Conservation (phyloP, 1,140 invertebrate genomes). For the Drosophila prosaltans region DNA sequence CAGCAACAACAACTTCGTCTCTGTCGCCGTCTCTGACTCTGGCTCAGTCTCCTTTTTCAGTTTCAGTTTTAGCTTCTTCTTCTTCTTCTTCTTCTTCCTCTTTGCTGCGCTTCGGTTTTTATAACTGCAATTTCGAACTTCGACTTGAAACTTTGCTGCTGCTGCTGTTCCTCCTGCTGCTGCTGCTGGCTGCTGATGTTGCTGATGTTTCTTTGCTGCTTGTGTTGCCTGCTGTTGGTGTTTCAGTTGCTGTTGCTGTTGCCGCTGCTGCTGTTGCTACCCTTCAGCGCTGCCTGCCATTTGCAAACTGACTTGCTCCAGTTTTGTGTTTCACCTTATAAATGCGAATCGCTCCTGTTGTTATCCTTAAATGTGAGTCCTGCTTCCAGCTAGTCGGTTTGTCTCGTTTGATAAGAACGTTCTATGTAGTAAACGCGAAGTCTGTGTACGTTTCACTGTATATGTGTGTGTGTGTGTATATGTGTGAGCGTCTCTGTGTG, state of each 20-base stretch:
- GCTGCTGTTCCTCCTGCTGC: slow-evolving; percentile 28
- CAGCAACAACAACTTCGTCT: slow-evolving; percentile 7
- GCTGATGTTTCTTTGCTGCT: slow-evolving; percentile 27
- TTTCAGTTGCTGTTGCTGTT: slow-evolving; percentile 25
- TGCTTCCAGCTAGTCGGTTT: slow-evolving; percentile 61
- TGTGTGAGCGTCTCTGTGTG: slow-evolving; percentile 26
- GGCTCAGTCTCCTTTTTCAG: background rate
- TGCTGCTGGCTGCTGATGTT: slow-evolving; percentile 24
- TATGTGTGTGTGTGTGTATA: slow-evolving; percentile 27
- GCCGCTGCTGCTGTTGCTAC: slow-evolving; percentile 46
- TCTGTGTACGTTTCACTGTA: slow-evolving; percentile 27
- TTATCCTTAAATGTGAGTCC: slow-evolving; percentile 68
- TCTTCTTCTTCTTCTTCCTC: background rate
- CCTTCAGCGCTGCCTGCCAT: slow-evolving; percentile 75
- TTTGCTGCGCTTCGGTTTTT: slow-evolving; percentile 21
- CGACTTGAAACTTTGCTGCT: slow-evolving; percentile 49
- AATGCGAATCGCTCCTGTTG: slow-evolving; percentile 50
- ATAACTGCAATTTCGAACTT: slow-evolving; percentile 48
- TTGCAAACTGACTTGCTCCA: slow-evolving; percentile 80
- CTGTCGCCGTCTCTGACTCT: background rate
- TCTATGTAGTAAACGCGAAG: slow-evolving; percentile 15
- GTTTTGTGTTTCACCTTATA: slow-evolving; percentile 78
- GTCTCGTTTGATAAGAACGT: slow-evolving; percentile 67
- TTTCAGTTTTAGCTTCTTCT: too few species aligned
- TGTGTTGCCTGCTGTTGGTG: slow-evolving; percentile 25